Evolutionary conservation across 1,140 invertebrate genomes (phyloP), one percentile per base, ranked within the genome.

Genomic region (Monochamus saltuarius): DNA sequence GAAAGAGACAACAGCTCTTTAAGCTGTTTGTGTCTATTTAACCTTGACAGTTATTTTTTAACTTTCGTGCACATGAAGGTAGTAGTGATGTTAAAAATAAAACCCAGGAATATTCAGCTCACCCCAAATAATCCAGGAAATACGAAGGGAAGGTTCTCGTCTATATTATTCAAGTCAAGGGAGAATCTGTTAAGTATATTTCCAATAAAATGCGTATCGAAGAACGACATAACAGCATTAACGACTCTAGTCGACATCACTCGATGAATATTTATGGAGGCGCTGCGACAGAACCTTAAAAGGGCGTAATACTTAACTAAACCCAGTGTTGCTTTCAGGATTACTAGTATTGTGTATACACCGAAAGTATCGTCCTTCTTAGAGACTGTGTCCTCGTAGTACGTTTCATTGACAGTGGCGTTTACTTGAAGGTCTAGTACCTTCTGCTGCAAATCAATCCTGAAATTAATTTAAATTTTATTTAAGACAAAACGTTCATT

Each of bases 231-330:
- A 0, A 84, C 81, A 0, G 85, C 83, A 56, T 82, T 73, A 2
- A 89, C 71, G 14, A 90, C 69, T 39, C 75, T 78, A 0, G 75
- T 67, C 62, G 88, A 86, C 83, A 89, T 87, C 4, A 66, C 75
- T 61, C 87, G 83, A 63, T 90, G 88, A 17, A 90, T 73, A 59
- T 78, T 83, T 62, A 79, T 80, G n/a, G 86, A 85, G 2, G 87
- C 81, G 47, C 77, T 80, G 74, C 87, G 84, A 43, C 84, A 84
- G 46, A 84, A 78, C 40, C 79, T 73, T 65, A 73, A 79, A 56
- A 78, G 78, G 0, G 75, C 7, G 1, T 80, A 51, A 65, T 79
- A 76, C 61, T 76, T 75, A 1, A 64, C 17, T 4, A 51, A 37
- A 14, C 43, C 37, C 42, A 51, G 38, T 0, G 54, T 13, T 10